phyloP scores from a whole-genome alignment of 1,140 invertebrate species.

The Philaenus spumarius region DNA sequence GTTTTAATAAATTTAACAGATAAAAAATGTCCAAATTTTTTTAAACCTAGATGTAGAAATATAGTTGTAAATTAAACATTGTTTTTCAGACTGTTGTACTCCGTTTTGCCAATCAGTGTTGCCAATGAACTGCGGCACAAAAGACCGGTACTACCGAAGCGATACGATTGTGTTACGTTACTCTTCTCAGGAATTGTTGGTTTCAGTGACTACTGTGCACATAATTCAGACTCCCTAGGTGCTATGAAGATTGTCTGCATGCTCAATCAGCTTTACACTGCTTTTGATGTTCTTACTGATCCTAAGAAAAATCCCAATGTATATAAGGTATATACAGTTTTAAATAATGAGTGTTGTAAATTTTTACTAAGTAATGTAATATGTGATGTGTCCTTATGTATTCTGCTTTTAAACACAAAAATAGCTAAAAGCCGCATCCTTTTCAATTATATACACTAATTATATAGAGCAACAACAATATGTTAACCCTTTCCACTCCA shows the following conservation, averaged over 20 bases:
- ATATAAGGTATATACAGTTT: slow-evolving; percentile 96
- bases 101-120: slow-evolving; percentile 86
- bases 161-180: slow-evolving; percentile 83
- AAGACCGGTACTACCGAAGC: slow-evolving; percentile 76
- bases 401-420: no score
- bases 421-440: no score
- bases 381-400: no score
- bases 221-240: slow-evolving; percentile 74
- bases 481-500: no score
- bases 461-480: no score
- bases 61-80: no score
- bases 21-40: background rate
- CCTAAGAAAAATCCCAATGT: slow-evolving; percentile 86
- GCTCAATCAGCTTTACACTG: slow-evolving; percentile 85
- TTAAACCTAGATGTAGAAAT: background rate
- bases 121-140: slow-evolving; percentile 88
- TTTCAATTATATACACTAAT: no score
- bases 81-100: slow-evolving; percentile 63
- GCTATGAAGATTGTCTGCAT: slow-evolving; percentile 91
- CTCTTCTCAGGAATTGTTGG: slow-evolving; percentile 93
- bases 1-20: background rate
- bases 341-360: no score
- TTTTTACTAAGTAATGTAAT: no score
- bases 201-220: slow-evolving; percentile 80
- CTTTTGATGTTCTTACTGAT: slow-evolving; percentile 87